These are phyloP conservation scores for Malurus alboscapulatus DNA, from an alignment of 2,113 vertebrate genomes.

Conservation along the genomic window DNA sequence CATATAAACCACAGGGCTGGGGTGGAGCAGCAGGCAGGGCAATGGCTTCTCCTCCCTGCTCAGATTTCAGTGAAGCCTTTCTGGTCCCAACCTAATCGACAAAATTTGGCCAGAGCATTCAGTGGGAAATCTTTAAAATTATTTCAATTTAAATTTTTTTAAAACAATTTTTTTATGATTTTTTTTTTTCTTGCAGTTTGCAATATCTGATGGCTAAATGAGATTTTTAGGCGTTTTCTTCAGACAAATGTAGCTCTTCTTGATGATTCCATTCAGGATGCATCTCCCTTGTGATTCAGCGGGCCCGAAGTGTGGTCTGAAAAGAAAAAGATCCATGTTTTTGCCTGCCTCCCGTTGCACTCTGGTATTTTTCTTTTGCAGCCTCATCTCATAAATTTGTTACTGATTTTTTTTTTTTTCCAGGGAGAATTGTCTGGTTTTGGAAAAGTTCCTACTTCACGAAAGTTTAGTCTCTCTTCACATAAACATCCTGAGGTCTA, in stretches of 20 bases:
- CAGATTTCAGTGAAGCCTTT: neutral
- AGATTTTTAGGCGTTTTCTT: neutral
- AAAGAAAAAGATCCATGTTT: neutral
- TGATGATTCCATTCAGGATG: neutral
- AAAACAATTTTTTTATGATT: no score
- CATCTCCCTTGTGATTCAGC: neutral
- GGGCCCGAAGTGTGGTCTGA: neutral
- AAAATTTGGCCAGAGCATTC: neutral
- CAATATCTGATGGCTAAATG: neutral
- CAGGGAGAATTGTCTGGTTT: neutral
- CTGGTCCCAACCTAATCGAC: neutral
- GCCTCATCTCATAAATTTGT: neutral
- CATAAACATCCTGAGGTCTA: neutral
- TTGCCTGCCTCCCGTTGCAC: neutral
- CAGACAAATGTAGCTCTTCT: neutral
- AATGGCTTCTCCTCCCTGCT: neutral
- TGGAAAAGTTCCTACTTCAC: neutral
- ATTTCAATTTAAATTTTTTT: no score
- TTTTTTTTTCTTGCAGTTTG: neutral
- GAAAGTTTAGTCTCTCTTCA: neutral
- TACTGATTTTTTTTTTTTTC: neutral
- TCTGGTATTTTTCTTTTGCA: neutral
- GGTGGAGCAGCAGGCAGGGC: neutral
- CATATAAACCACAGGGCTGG: neutral
- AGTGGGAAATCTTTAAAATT: neutral